These are phyloP conservation scores for Electrophaes corylata DNA, from an alignment of 2,888 invertebrate genomes.

Conservation along the genomic window DNA sequence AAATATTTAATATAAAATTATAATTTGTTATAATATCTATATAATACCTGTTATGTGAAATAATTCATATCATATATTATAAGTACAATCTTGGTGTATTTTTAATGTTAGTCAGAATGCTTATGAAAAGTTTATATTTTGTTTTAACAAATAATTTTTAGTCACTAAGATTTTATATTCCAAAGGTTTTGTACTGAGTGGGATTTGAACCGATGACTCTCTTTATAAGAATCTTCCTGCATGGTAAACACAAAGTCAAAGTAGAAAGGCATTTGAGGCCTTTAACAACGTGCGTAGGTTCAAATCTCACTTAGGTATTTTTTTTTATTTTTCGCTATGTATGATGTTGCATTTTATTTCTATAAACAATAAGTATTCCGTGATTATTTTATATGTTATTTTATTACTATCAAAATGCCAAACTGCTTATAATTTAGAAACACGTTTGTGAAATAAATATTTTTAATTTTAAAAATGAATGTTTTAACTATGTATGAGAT, in stretches of 20 bases:
- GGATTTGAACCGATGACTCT: too few relatives aligned
- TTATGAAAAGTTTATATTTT: neutral
- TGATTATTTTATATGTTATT: neutral
- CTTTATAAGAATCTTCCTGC: too few relatives aligned
- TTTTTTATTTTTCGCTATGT: too few relatives aligned
- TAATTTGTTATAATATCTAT: neutral
- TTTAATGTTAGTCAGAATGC: neutral
- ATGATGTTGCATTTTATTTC: neutral
- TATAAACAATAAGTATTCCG: neutral
- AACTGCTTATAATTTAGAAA: slow-evolving; percentile 12
- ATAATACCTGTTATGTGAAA: neutral
- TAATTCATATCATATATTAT: slow-evolving; percentile 13
- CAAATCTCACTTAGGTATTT: too few relatives aligned
- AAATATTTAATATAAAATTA: neutral
- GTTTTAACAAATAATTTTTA: neutral
- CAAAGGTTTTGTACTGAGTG: too few relatives aligned
- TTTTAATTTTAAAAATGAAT: neutral
- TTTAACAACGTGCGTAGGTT: too few relatives aligned
- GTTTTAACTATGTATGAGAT: neutral
- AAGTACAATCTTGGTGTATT: slow-evolving; percentile 4
- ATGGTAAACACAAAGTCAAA: too few relatives aligned
- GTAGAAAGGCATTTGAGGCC: too few relatives aligned
- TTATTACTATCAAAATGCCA: neutral
- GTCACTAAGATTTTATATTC: too few relatives aligned
- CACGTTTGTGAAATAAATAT: slow-evolving; percentile 13